Evolutionary conservation across 2,888 invertebrate genomes (phyloP), one percentile per base, ranked within the genome.

Genomic region (Pherbina coryleti): DNA sequence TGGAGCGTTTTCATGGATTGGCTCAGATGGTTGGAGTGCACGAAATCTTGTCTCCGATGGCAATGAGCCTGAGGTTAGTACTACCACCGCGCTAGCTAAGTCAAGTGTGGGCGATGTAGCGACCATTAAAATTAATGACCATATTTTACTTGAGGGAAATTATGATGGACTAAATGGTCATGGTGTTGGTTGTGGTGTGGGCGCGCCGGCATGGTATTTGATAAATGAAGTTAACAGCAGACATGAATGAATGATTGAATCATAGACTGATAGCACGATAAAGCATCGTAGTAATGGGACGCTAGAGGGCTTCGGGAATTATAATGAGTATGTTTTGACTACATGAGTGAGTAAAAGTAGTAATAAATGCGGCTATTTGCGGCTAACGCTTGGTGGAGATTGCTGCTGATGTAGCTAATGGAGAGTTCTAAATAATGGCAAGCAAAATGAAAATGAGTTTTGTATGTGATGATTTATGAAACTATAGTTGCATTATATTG

Each of bases 1-100:
- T 0, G 95, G 95, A 7, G 92, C 93, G 74, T 98, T 98, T 91
- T 95, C 96, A 77, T 98, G 98, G 98, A 97, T 98, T 55, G 98
- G 98, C 0, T 97, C 97, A 44, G 98, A 98, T 86, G 98, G 98
- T 0, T 98, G 98, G 98, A 96, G 96, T 85, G 97, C 97, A 7
- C 90, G 98, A 67, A 93, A 94, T 73, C 91, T 97, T 81, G 97
- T 97, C 44, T 95, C 95, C 5, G 94, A 95, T 83, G 96, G 96
- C 81, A 96, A 96, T 88, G 97, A 97, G 88, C 92, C 94, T 1
- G 96, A 97, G 90, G 93, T 92, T 9, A 55, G 67, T 75, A 31
- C 5, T 22, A 22, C 49, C 17, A 17, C 49, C 17, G 9, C 53
- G 53, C 66, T 19, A 28, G 22, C 28, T 4, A 22, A 25, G 19